Evolutionary conservation across 2,797 vertebrate species (phyloP), one percentile per base, ranked within the genome.

Genomic region (Lacerta viridis): DNA sequence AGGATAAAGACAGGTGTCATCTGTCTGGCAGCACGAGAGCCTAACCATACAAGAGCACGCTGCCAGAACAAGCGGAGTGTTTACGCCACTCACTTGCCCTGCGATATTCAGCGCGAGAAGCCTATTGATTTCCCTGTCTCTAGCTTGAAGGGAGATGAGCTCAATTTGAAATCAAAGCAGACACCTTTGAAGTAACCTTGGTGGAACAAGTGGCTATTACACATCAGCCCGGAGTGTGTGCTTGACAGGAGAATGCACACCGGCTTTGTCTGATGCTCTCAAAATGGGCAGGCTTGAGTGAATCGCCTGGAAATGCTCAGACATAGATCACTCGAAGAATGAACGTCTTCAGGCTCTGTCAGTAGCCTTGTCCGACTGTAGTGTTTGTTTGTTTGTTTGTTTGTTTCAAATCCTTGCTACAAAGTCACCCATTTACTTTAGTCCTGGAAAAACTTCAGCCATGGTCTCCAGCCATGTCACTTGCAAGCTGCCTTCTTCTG

Each of bases 181-280:
- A 94, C 92, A 94, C 87, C 85, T 95, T 95, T 85, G 84, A 93
- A 94, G 94, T 94, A 80, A 94, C 93, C 93, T 95, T 92, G 81
- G 64, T 76, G 72, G 92, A 90, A 71, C 76, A 92, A 83, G 85
- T 0, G 0, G 83, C 79, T 95, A 92, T 94, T 93, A 90, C 64
- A 84, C 72, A 90, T 93, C 88, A 84, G 75, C 80, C 89, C 87
- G 89, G 91, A 95, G 92, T 94, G 90, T 84, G 61, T 92, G 83
- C 77, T 91, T 92, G 84, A 94, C 83, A 91, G 88, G 87, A 87
- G 88, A 88, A 92, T 91, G 93, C 83, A 89, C 89, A 85, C 17
- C 77, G 86, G 74, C 81, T 87, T 90, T 92, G 92, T 93, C 86
- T 85, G 91, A 90, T 86, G 88, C 81, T 72, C 71, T 71, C 83